phyloP scores from a whole-genome alignment of 2,888 invertebrate genomes.

The Catotricha subobsoleta region DNA sequence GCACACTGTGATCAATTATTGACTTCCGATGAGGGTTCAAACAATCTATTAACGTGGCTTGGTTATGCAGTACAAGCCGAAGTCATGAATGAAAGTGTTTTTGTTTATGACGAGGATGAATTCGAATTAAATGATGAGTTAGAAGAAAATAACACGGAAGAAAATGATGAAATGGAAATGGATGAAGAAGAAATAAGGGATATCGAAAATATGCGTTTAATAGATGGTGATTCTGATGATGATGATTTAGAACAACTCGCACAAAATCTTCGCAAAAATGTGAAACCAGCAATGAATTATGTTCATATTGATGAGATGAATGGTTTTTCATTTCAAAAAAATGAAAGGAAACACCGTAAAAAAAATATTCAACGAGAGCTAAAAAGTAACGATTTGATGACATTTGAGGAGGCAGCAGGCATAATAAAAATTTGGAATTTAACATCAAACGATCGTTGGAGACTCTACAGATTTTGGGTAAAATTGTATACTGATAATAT shows the following conservation, averaged over 20 bases:
- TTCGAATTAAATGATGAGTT: not conserved
- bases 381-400: not conserved
- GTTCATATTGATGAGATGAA: constrained; percentile 1
- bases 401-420: not conserved
- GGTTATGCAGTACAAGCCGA: constrained; percentile 1
- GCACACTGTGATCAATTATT: not conserved
- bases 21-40: no score
- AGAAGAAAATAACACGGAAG: not conserved
- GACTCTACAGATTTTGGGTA: constrained; percentile 4
- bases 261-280: not conserved
- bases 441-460: constrained; percentile 1
- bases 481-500: not conserved
- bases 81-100: not conserved
- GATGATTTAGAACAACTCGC: not conserved
- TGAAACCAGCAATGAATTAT: not conserved
- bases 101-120: not conserved
- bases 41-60: constrained; percentile 7
- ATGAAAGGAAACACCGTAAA: not conserved
- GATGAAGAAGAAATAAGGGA: constrained; percentile 5
- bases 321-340: not conserved
- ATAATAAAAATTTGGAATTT: not conserved
- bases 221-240: constrained; percentile 1
- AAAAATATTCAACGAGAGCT: constrained; percentile 2
- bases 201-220: not conserved
- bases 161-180: not conserved